Evolutionary conservation across 2,888 invertebrate species (phyloP).

Genomic region (Drosophila merina): DNA sequence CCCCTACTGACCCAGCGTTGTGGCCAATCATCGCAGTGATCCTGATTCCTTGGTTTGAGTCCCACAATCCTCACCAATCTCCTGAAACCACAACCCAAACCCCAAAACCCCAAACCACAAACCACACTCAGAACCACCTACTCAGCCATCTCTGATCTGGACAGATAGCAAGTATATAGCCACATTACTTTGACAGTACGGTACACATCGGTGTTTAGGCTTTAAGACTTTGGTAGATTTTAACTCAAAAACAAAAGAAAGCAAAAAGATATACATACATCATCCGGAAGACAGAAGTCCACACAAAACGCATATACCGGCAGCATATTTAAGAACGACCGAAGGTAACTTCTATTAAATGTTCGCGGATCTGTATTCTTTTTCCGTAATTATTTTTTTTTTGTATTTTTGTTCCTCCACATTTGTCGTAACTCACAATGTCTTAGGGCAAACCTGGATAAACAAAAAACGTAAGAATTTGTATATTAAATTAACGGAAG

Average conservation of each 20-base stretch:
- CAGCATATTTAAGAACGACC: neutral
- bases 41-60: slow-evolving; percentile 31
- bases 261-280: slow-evolving; percentile 5
- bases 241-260: slow-evolving; percentile 10
- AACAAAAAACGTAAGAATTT: slow-evolving; percentile 23
- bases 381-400: neutral
- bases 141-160: slow-evolving; percentile 38
- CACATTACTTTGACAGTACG: slow-evolving; percentile 23
- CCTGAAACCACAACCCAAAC: neutral
- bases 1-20: slow-evolving; percentile 19
- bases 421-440: slow-evolving; percentile 37
- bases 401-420: neutral
- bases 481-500: slow-evolving; percentile 29
- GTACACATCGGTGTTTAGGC: slow-evolving; percentile 39
- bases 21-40: slow-evolving; percentile 9
- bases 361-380: slow-evolving; percentile 11
- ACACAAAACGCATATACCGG: neutral
- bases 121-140: slow-evolving; percentile 8
- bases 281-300: slow-evolving; percentile 7
- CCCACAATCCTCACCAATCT: neutral
- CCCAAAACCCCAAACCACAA: slow-evolving; percentile 1
- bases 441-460: slow-evolving; percentile 4
- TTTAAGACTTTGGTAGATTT: slow-evolving; percentile 42
- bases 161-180: slow-evolving; percentile 39
- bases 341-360: slow-evolving; percentile 28